Base-by-base conservation (phyloP, 2,888 invertebrate genomes). In the Argynnis bischoffii region DNA sequence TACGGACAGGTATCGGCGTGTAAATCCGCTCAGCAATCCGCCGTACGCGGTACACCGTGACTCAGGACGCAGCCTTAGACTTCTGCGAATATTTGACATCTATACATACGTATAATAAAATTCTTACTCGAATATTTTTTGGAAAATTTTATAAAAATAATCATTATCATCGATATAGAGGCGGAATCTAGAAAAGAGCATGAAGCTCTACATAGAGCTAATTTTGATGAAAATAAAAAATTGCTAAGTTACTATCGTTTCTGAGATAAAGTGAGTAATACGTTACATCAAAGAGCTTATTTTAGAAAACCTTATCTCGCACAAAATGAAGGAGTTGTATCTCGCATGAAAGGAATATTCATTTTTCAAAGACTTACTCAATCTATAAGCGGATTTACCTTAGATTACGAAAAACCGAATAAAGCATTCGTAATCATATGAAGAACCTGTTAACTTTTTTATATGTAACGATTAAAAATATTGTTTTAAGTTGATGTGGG, bases 311-410 rank as follows among this genome's bases (percentile, higher is more conserved):
- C 59, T 59, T 46, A 66, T 66, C 66, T 66, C 47, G 41, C 31
- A 66, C 60, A 64, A 67, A 67, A 53, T 54, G 46, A 81, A 79
- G 48, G 67, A 63, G 64, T 50, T 50, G 35, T 65, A 70, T 65
- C 57, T 68, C 21, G 55, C 63, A 65, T 70, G 65, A 68, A 70
- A 64, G 75, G 78, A 81, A 85, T 72, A 74, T 79, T 79, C 79
- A 78, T 78, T 79, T 81, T 82, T 82, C 80, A 82, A 85, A 83
- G 81, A 81, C 77, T 76, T 79, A 47, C 53, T 78, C 76, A 76
- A 74, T 77, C 74, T 81, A 79, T 85, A 87, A 86, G 86, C 82
- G 77, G 86, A 81, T 85, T 87, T 83, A 69, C 76, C 66, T 63
- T 72, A 81, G 86, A 87, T 87, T 86, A 84, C 79, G 79, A 78